A percentile compares a stretch with the other conserved stretches of the same genome.
Conservation (phyloP, 2,888 invertebrate genomes). For the Phortica okadai region DNA sequence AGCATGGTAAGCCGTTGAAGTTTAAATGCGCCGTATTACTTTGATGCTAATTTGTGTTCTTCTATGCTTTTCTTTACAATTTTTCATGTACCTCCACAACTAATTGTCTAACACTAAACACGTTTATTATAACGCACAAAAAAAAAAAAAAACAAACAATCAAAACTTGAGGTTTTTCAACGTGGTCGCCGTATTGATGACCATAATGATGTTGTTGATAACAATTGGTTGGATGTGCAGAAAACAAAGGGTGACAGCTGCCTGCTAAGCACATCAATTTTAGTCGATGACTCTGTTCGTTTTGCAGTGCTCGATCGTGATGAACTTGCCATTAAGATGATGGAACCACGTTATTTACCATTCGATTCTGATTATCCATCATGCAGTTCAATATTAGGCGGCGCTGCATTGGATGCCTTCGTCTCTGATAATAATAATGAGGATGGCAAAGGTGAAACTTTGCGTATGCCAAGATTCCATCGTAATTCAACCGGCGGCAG, state of each 20-base stretch:
- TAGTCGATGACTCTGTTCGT: conserved; percentile 17
- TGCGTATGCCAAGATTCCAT: conserved; percentile 46
- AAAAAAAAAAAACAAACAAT: too few relatives aligned
- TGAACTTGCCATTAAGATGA: conserved; percentile 35
- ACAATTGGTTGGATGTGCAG: conserved; percentile 30
- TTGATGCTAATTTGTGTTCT: too few relatives aligned
- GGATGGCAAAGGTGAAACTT: too few relatives aligned
- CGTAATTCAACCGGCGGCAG: not conserved
- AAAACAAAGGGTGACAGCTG: conserved; percentile 16
- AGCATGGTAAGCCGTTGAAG: too few relatives aligned
- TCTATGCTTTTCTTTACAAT: too few relatives aligned
- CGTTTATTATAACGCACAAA: too few relatives aligned
- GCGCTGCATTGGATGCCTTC: conserved; percentile 36
- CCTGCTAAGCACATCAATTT: not conserved
- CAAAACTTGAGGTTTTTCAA: conserved; percentile 5
- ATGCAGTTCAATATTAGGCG: conserved; percentile 64
- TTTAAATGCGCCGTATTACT: too few relatives aligned
- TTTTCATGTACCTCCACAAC: too few relatives aligned
- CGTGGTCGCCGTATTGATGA: conserved; percentile 10
- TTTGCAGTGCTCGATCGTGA: conserved; percentile 32
- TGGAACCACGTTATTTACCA: conserved; percentile 61
- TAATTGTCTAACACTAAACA: too few relatives aligned
- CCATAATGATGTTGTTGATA: conserved; percentile 10
- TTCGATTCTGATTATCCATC: conserved; percentile 69
- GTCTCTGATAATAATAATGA: too few relatives aligned